Conservation (phyloP, 2,888 invertebrate genomes). For the Nezara viridula region DNA sequence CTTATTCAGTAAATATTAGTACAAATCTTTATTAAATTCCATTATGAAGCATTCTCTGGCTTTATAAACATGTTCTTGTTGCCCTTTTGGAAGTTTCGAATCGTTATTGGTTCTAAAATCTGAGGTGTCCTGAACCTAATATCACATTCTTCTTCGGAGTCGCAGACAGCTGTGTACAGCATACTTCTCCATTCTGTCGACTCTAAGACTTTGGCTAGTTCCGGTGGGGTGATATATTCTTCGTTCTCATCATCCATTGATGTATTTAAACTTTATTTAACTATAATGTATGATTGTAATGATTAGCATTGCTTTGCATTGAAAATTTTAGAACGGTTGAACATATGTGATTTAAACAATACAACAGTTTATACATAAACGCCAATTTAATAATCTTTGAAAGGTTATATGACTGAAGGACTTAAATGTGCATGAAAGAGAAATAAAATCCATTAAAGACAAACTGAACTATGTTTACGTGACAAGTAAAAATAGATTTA, state of each 20-base stretch:
- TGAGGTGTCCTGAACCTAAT: neutral
- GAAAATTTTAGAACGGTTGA: neutral
- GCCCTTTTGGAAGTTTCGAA: neutral
- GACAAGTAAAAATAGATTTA: too few species aligned
- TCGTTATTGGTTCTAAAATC: neutral
- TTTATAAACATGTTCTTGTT: neutral
- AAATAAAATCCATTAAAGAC: too few species aligned
- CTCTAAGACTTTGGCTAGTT: neutral
- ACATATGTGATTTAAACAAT: neutral
- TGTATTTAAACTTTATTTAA: neutral
- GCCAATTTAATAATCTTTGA: too few species aligned
- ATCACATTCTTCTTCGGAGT: neutral
- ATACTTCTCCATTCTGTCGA: constrained; percentile 1
- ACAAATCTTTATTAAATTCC: neutral
- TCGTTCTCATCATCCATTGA: neutral
- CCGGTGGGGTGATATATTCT: neutral
- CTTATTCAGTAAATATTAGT: too few species aligned
- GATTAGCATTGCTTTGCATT: neutral
- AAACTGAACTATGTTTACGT: too few species aligned
- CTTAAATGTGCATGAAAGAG: too few species aligned
- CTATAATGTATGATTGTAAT: neutral
- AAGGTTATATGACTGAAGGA: too few species aligned
- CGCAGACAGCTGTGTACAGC: neutral
- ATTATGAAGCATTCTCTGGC: neutral
- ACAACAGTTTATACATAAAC: neutral